Conservation (phyloP, 2,113 vertebrate species). For the Saguinus midas region DNA sequence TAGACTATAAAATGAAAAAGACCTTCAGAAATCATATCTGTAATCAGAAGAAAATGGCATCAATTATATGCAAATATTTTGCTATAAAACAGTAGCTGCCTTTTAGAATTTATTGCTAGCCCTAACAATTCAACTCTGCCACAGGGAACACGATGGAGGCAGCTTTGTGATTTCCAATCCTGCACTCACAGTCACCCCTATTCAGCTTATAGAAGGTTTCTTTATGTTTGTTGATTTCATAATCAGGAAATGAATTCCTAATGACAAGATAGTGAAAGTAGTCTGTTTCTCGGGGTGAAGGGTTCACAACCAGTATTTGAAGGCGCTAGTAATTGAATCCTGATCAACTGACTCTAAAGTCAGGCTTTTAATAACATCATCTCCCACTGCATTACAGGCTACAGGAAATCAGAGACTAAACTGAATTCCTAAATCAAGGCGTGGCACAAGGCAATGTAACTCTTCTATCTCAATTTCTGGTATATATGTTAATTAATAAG, state of each 20-base stretch:
- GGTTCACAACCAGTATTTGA: not conserved
- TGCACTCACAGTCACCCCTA: not conserved
- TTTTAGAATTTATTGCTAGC: not conserved
- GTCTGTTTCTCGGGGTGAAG: not conserved
- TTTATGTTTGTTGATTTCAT: not conserved
- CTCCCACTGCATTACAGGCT: not conserved
- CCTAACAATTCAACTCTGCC: not conserved
- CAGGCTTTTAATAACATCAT: slow-evolving; percentile 9
- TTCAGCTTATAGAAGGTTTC: not conserved
- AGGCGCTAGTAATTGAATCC: not conserved
- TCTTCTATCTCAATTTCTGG: not conserved
- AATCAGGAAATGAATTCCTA: not conserved
- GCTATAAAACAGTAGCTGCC: not conserved
- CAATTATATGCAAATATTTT: not conserved
- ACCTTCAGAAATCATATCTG: not conserved
- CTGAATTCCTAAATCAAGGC: not conserved
- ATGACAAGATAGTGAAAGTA: not conserved
- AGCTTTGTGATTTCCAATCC: not conserved
- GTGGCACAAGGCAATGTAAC: not conserved
- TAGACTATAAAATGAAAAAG: not conserved
- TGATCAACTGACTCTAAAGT: not conserved
- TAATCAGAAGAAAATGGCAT: not conserved
- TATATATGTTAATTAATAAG: not conserved
- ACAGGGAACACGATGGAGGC: not conserved
- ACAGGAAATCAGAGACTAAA: not conserved